Evolutionary conservation across 2,797 vertebrate species (phyloP), one percentile per base, ranked within the genome.

Genomic region (Chromis chromis): DNA sequence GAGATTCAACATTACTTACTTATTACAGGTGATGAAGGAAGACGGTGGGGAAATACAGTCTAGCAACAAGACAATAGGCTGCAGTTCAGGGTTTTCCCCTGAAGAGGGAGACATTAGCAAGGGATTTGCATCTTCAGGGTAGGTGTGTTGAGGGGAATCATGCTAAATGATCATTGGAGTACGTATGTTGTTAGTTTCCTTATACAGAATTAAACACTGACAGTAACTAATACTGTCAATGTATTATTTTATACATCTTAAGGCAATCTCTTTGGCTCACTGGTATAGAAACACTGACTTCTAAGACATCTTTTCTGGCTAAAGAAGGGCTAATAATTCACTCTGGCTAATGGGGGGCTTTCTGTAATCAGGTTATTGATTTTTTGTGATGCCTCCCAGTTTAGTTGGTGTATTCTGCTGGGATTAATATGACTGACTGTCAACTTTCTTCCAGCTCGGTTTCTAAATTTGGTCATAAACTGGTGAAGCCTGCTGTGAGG

Each of bases 381-480:
- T 71, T 74, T 33, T 28, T 70, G 48, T 49, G n/a, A 44, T 65
- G 42, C 12, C 49, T 55, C 17, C 42, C 11, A 66, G 19, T 33
- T 62, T 22, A 58, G 4, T 68, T 4, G 6, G 0, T 56, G 16
- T 49, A 6, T 24, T 68, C 64, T 31, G 4, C 8, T 24, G 22
- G 19, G 61, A 57, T 69, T 68, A 27, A 64, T 40, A 40, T 64
- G 5, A 73, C 27, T 46, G 1, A 55, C 13, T 79, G n/a, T 49
- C 46, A 36, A 21, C 25, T 70, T 55, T 73, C 58, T 54, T 81
- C 3, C 89, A 97, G 96, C 56, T 78, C 87, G 0, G 81, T 95
- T 74, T 95, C 94, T 70, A 91, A 81, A 76, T 92, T 96, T 89
- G 96, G 96, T 69, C 96, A 97, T 81, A 91, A 73, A 0, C 93